A percentile compares a stretch with the other conserved stretches of the same genome.
These are phyloP conservation scores for Mesembrinibis cayennensis DNA, from an alignment of 2,113 vertebrate species.

Conservation along the genomic window DNA sequence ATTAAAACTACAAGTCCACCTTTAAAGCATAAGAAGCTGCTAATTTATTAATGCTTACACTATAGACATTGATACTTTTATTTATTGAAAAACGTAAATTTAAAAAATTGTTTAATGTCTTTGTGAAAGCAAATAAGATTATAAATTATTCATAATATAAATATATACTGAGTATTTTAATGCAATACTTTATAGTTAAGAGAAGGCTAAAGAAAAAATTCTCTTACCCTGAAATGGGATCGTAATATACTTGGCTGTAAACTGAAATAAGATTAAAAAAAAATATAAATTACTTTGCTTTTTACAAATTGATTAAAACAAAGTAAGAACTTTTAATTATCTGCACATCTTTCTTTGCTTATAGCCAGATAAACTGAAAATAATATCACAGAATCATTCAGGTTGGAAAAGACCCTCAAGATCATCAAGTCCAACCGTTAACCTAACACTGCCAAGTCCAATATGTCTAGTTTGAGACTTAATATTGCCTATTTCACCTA, in stretches of 20 bases:
- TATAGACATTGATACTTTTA: neutral
- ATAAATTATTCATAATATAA: neutral
- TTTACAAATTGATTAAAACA: neutral
- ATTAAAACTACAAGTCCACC: neutral
- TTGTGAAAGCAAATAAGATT: neutral
- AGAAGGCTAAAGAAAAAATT: neutral
- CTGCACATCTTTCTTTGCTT: neutral
- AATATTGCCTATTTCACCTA: neutral
- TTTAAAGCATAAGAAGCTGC: neutral
- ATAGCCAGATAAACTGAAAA: neutral
- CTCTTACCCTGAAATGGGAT: constrained; percentile 88
- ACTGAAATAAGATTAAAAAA: constrained; percentile 73
- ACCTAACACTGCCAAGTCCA: neutral
- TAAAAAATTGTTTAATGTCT: neutral
- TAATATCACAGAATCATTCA: neutral
- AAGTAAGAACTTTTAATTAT: neutral
- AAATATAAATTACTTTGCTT: neutral
- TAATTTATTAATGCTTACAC: neutral
- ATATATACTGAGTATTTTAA: neutral
- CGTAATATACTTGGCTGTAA: constrained; percentile 74
- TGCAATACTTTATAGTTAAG: neutral
- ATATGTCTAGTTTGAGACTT: neutral
- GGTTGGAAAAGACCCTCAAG: neutral
- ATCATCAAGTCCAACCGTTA: neutral
- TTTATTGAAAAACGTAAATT: neutral